Base-by-base conservation (phyloP, 2,888 invertebrate species). In the Opisthograptis luteolata region DNA sequence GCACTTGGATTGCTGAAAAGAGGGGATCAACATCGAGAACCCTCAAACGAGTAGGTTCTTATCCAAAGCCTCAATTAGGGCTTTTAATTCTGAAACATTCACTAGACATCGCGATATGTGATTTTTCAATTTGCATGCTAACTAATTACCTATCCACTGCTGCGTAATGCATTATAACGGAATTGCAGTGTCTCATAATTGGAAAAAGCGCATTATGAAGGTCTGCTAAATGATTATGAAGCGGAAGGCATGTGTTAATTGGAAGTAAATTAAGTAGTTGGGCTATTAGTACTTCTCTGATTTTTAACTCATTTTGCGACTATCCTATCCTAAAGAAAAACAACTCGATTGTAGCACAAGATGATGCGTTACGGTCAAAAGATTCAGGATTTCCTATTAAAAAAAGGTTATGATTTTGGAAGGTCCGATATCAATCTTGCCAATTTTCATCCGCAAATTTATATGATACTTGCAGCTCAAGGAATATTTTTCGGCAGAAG, bases 361-460 rank as follows among this genome's bases (percentile, higher is more conserved):
- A n/a, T n/a, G n/a, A 59, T 57, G 59, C 2, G 24, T 5, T 9
- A 12, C 13, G 24, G 3, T 9, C 32, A 36, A 15, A 39, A 22
- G 2, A n/a, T 79, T 0, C 67, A 62, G 42, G 61, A 57, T 2
- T 58, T 79, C n/a, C 52, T 84, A 0, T 28, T 46, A 0, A 82
- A 73, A 55, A 57, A 65, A n/a, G 17, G 51, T 8, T 79, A 70
- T 43, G 71, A 84, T 45, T 79, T 74, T 17, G 62, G 71, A 0
- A 51, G 62, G 9, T 46, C 72, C 0, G 66, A 78, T 37, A 62
- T 81, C 2, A 61, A 68, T 35, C 50, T 86, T 0, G 62, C 69
- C 49, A 68, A 70, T 45, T 86, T 82, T 55, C 85, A 85, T 50
- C 83, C 84, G 0, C 85, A 85, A 42, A 30, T 84, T 0, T 57